Conservation (phyloP, 1,140 invertebrate species). For the Cherax destructor region DNA sequence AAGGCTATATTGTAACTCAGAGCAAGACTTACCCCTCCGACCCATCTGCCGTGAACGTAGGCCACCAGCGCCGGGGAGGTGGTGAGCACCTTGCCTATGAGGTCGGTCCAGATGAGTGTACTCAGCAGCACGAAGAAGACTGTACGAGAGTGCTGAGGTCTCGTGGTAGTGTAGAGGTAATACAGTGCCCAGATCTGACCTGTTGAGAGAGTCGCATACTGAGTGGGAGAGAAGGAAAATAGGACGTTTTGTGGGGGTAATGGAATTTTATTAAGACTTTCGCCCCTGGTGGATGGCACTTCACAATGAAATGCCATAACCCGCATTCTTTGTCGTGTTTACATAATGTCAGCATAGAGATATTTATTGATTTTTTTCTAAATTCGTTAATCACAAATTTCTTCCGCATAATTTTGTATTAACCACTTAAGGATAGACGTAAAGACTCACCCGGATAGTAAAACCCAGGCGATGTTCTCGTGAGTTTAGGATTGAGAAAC, state of each 20-base stretch:
- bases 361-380: too few species aligned
- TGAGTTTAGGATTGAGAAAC: too few species aligned
- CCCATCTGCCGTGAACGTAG: constrained; percentile 74
- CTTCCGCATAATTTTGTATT: too few species aligned
- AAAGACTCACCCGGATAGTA: neutral
- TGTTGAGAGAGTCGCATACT: neutral
- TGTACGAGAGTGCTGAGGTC: constrained; percentile 73
- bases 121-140: constrained; percentile 76
- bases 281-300: too few species aligned
- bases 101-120: constrained; percentile 76
- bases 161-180: constrained; percentile 73
- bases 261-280: too few species aligned
- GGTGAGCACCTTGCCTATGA: constrained; percentile 75
- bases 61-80: constrained; percentile 74
- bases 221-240: neutral
- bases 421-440: too few species aligned
- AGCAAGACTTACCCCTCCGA: constrained; percentile 73
- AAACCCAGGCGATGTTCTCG: neutral
- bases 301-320: too few species aligned
- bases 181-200: constrained; percentile 73
- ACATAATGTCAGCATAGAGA: too few species aligned
- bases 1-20: too few species aligned
- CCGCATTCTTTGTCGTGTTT: too few species aligned
- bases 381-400: too few species aligned
- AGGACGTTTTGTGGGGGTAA: neutral